Evolutionary conservation across 2,797 vertebrate genomes (phyloP).

Genomic region (Apogon hyalosoma): DNA sequence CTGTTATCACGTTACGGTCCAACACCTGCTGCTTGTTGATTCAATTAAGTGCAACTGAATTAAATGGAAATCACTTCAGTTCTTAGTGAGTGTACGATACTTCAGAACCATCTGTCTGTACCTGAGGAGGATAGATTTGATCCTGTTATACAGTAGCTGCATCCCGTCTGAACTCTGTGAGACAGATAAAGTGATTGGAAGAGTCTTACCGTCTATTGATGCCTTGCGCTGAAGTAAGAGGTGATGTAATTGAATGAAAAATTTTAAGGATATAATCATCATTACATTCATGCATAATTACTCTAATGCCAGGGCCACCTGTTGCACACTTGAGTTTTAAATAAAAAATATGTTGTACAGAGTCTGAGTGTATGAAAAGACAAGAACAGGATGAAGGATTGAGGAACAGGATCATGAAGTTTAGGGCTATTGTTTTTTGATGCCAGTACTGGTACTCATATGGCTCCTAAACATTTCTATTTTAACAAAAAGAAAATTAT

Average conservation of each 20-base stretch:
- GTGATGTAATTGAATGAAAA: too few species aligned
- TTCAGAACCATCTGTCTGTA: neutral
- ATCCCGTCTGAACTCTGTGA: neutral
- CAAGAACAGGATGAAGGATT: neutral
- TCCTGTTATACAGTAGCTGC: neutral
- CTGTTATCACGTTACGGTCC: slow-evolving; percentile 3
- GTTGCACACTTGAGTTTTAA: slow-evolving; percentile 1
- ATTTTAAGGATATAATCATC: neutral
- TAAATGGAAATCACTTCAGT: neutral
- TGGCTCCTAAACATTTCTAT: too few species aligned
- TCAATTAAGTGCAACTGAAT: neutral
- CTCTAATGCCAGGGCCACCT: slow-evolving; percentile 8
- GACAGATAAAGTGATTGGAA: neutral
- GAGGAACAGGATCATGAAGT: too few species aligned
- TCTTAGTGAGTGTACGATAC: neutral
- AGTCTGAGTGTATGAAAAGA: neutral
- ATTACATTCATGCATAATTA: neutral
- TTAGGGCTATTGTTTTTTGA: too few species aligned
- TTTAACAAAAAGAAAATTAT: too few species aligned
- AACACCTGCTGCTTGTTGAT: slow-evolving; percentile 6
- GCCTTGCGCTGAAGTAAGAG: too few species aligned
- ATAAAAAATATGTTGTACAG: slow-evolving; percentile 1
- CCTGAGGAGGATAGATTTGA: neutral
- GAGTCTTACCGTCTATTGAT: too few species aligned
- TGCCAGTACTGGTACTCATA: too few species aligned